Base-by-base conservation (phyloP, 1,140 invertebrate species). In the Drosophila azteca region DNA sequence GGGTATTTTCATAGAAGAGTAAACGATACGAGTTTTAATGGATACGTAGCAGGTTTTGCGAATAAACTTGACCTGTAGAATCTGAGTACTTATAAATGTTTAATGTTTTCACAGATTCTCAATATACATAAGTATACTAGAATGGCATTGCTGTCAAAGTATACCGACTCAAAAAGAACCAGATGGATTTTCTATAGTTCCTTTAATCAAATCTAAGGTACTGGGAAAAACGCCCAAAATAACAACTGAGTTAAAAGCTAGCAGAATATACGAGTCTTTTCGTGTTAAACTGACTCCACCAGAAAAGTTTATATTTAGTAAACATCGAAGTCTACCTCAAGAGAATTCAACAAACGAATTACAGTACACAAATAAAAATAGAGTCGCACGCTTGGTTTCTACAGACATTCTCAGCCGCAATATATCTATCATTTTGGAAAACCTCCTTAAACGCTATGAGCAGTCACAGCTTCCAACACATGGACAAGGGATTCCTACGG, bases 391-490 rank as follows among this genome's bases (percentile, higher is more conserved):
- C 51, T 94, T 93, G 15, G 92, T 92, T 0, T 92, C 94, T 0
- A 95, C 95, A 55, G 95, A 96, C 63, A 93, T 95, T 20, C 94
- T 96, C 0, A 96, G 95, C 26, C 94, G 94, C 66, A 97, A 97
- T 79, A 97, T 97, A 29, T 96, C 96, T 0, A 93, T 95, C 77
- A 94, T 98, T 1, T 92, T 98, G 53, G 96, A 98, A 83, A 97
- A 96, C 84, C 93, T 98, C 6, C 92, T 98, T 50, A 96, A 97
- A 89, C 96, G 97, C 80, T 98, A 98, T 84, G 97, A 98, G 92
- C 97, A 96, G 80, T 96, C 96, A 9, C 96, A 98, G 64, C 92
- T 97, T 49, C 97, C 97, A 5, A 96, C 95, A 3, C 96, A 97
- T 77, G 95, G 95, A 29, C 94, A 96, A 94, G 96, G 96, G 44